These are phyloP conservation scores for Laticauda laticaudata DNA, from an alignment of 2,113 vertebrate species.

Conservation along the genomic window DNA sequence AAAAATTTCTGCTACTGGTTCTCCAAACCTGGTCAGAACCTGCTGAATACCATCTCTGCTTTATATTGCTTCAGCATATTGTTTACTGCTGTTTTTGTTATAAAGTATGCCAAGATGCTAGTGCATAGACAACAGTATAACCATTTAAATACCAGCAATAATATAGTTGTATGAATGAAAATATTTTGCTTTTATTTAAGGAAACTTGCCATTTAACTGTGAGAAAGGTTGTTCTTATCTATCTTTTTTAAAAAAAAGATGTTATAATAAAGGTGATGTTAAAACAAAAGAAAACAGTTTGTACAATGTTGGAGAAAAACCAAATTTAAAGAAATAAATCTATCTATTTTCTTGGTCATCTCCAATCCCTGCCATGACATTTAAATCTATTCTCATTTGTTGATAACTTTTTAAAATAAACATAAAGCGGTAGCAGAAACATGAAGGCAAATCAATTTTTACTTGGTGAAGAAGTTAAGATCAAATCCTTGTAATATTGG, in stretches of 20 bases:
- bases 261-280: background rate
- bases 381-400: background rate
- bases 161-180: background rate
- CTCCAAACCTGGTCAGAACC: too few species aligned
- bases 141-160: background rate
- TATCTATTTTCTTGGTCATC: background rate
- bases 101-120: background rate
- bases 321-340: background rate
- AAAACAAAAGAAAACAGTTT: background rate
- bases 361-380: background rate
- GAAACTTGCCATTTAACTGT: background rate
- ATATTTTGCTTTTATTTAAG: background rate
- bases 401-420: background rate
- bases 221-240: background rate
- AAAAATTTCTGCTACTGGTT: too few species aligned
- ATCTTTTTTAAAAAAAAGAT: background rate
- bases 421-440: background rate
- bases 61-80: background rate
- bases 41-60: too few species aligned
- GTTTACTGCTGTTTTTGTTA: background rate
- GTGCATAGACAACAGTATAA: background rate
- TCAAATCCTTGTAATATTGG: background rate
- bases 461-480: background rate
- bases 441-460: background rate
- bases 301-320: background rate